Conservation (phyloP, 2,113 vertebrate genomes). For the Vimba vimba region DNA sequence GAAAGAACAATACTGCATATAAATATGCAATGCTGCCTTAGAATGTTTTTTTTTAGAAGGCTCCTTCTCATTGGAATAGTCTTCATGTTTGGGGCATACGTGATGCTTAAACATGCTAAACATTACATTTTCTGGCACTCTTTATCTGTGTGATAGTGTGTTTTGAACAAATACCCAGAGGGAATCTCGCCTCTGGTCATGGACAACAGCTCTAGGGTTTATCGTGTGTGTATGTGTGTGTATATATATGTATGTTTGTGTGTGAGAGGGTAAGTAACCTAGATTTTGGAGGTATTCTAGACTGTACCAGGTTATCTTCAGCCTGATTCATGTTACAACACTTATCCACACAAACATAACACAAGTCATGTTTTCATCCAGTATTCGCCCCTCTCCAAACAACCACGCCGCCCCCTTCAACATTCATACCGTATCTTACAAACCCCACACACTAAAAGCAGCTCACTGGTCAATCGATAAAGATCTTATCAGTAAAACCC, state of each 20-base stretch:
- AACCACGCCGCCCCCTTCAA: slow-evolving; percentile 5
- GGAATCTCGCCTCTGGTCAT: neutral
- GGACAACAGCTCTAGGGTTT: neutral
- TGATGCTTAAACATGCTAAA: neutral
- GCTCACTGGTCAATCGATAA: slow-evolving; percentile 31
- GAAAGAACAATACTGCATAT: neutral
- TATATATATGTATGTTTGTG: neutral
- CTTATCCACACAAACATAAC: neutral
- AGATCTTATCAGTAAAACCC: slow-evolving; percentile 39
- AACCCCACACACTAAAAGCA: slow-evolving; percentile 27
- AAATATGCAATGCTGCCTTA: neutral
- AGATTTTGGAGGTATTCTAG: neutral
- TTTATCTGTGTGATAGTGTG: neutral
- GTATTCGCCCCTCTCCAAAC: slow-evolving; percentile 1
- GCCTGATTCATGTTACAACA: neutral
- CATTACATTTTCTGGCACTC: neutral
- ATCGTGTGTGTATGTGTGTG: neutral
- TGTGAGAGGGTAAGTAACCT: neutral
- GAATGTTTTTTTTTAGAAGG: neutral
- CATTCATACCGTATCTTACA: slow-evolving; percentile 23
- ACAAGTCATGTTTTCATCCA: neutral
- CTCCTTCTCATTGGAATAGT: neutral
- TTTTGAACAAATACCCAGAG: slow-evolving; percentile 15
- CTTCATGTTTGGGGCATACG: neutral
- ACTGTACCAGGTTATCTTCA: slow-evolving; percentile 27